A percentile compares a stretch with the other conserved stretches of the same genome.
Conservation (phyloP, 1,140 invertebrate species). For the Batillaria attramentaria region DNA sequence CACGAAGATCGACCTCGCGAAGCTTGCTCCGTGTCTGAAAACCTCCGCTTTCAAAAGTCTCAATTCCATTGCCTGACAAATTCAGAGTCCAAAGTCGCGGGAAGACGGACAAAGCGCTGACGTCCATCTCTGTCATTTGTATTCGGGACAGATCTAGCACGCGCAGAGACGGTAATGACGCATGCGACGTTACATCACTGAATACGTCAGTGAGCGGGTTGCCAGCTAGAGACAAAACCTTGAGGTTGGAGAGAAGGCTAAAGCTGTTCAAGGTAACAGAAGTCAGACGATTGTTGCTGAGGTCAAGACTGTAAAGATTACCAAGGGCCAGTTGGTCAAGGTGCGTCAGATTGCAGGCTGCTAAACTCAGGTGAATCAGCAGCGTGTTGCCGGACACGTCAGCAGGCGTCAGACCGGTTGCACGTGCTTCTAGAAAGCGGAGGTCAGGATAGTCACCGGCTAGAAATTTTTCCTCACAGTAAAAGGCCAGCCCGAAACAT, state of each 20-base stretch:
- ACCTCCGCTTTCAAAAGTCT: neutral
- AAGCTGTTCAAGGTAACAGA: conserved; percentile 12
- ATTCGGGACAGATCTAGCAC: conserved; percentile 3
- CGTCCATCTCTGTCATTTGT: neutral
- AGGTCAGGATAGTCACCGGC: too few species aligned
- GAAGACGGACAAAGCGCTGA: conserved; percentile 5
- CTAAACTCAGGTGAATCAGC: neutral
- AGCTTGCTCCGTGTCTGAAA: neutral
- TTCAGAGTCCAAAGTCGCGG: neutral
- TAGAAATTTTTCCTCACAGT: too few species aligned
- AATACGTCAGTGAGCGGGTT: neutral
- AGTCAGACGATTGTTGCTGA: conserved; percentile 29
- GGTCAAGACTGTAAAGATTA: conserved; percentile 10
- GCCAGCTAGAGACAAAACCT: conserved; percentile 5
- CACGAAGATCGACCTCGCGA: neutral
- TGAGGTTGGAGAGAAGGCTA: conserved; percentile 5
- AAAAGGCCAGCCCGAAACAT: too few species aligned
- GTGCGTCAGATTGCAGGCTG: neutral
- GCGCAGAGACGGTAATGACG: neutral
- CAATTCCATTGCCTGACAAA: neutral
- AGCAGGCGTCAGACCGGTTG: neutral
- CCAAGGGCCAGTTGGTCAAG: neutral
- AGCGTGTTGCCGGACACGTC: neutral
- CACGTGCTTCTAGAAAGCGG: neutral
- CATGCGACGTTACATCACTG: neutral